Evolutionary conservation across 92 coral and sea anemone genomes (phyloP).

Genomic region (Metridium senile): DNA sequence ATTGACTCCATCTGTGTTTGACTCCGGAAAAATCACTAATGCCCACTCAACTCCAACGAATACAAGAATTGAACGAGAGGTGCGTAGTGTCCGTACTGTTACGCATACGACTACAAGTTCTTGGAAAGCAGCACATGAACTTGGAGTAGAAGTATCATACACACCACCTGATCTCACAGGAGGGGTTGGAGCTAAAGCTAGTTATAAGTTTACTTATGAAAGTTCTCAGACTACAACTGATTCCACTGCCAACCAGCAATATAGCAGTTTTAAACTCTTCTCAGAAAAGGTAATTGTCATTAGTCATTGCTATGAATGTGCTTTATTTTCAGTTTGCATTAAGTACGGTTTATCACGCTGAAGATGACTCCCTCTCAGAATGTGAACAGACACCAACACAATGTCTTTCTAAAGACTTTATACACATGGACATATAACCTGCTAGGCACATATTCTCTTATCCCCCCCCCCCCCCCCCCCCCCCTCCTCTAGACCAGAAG

Average conservation of each 20-base stretch:
- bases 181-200: constrained; percentile 39
- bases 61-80: constrained; percentile 45
- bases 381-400: too few species aligned
- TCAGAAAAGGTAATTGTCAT: constrained; percentile 20
- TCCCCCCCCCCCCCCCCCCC: too few species aligned
- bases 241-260: constrained; percentile 44
- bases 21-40: constrained; percentile 47
- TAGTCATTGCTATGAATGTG: too few species aligned
- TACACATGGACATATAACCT: too few species aligned
- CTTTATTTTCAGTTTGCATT: too few species aligned
- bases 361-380: too few species aligned
- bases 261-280: constrained; percentile 24
- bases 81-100: constrained; percentile 58
- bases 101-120: constrained; percentile 65
- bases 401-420: background rate
- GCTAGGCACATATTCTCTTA: too few species aligned
- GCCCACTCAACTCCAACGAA: constrained; percentile 33
- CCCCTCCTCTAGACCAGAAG: too few species aligned
- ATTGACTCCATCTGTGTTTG: constrained; percentile 39
- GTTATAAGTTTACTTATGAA: constrained; percentile 36
- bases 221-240: constrained; percentile 26
- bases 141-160: constrained; percentile 56
- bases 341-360: too few species aligned
- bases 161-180: constrained; percentile 52
- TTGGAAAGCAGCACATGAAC: constrained; percentile 59